These are phyloP conservation scores for Pantala flavescens DNA, from an alignment of 1,140 invertebrate species.

Conservation along the genomic window DNA sequence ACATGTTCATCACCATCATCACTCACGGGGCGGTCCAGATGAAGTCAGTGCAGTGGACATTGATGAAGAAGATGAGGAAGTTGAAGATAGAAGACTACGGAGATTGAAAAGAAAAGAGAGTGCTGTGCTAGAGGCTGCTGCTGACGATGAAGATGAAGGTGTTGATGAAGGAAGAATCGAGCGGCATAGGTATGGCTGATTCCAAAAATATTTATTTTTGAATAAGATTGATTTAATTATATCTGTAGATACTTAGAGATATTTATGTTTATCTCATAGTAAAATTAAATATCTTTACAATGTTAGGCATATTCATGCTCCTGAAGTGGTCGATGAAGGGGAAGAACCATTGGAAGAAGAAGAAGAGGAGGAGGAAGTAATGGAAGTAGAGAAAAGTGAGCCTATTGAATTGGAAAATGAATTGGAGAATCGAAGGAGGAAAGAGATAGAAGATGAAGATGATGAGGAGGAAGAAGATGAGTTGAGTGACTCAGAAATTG, in stretches of 20 bases:
- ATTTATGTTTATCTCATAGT: no score
- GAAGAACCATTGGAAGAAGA: constrained; percentile 35
- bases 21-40: constrained; percentile 23
- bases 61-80: constrained; percentile 27
- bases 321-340: constrained; percentile 59
- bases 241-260: background rate
- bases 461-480: constrained; percentile 57
- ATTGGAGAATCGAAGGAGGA: constrained; percentile 28
- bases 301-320: constrained; percentile 52
- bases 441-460: constrained; percentile 40
- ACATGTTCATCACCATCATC: background rate
- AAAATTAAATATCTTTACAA: no score
- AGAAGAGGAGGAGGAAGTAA: constrained; percentile 31
- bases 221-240: constrained; percentile 13
- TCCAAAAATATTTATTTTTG: background rate
- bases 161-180: constrained; percentile 37
- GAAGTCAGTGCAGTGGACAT: constrained; percentile 38
- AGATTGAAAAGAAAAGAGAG: constrained; percentile 36
- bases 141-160: constrained; percentile 32
- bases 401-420: constrained; percentile 45
- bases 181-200: constrained; percentile 27
- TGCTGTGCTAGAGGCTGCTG: constrained; percentile 13
- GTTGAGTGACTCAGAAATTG: constrained; percentile 71
- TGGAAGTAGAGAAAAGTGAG: constrained; percentile 38
- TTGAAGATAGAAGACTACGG: constrained; percentile 66